phyloP scores from a whole-genome alignment of 35 echinoderm and acorn worm genomes.

The Patiria miniata region DNA sequence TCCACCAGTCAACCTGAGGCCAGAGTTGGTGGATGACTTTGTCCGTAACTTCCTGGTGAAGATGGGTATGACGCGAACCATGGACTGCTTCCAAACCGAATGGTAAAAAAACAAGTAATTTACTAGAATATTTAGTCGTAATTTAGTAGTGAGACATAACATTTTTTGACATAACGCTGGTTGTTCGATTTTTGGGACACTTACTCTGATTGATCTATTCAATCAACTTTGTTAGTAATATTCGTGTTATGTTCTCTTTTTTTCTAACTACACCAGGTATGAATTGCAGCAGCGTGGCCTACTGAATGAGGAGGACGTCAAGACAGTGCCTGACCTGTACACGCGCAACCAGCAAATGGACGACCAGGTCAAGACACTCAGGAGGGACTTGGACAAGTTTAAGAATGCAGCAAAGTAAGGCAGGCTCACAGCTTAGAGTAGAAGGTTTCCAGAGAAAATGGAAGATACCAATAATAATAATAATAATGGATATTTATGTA shows the following conservation, averaged over 20 bases:
- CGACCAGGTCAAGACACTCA: conserved; percentile 74
- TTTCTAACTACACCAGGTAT: conserved; percentile 66
- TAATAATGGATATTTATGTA: too few species aligned
- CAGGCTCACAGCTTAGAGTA: too few species aligned
- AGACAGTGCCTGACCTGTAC: conserved; percentile 89
- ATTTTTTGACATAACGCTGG: too few species aligned
- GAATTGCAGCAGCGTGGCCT: conserved; percentile 92
- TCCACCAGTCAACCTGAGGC: conserved; percentile 83
- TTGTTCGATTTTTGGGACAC: too few species aligned
- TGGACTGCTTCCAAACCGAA: conserved; percentile 99
- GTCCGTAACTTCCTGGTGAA: conserved; percentile 97
- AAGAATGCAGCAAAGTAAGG: conserved; percentile 92
- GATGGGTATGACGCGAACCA: conserved; percentile 93
- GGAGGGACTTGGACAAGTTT: conserved; percentile 89
- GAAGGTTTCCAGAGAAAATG: neutral
- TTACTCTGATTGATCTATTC: too few species aligned
- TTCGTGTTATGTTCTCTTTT: neutral
- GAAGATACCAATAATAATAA: too few species aligned
- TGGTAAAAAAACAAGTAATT: conserved; percentile 58
- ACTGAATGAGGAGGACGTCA: conserved; percentile 88
- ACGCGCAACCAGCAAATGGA: conserved; percentile 82
- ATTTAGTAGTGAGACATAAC: too few species aligned
- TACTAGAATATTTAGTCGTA: too few species aligned
- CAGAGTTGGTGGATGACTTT: conserved; percentile 98
- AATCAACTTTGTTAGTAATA: too few species aligned